Evolutionary conservation across 2,888 invertebrate species (phyloP).

Genomic region (Strigamia transsilvanica): DNA sequence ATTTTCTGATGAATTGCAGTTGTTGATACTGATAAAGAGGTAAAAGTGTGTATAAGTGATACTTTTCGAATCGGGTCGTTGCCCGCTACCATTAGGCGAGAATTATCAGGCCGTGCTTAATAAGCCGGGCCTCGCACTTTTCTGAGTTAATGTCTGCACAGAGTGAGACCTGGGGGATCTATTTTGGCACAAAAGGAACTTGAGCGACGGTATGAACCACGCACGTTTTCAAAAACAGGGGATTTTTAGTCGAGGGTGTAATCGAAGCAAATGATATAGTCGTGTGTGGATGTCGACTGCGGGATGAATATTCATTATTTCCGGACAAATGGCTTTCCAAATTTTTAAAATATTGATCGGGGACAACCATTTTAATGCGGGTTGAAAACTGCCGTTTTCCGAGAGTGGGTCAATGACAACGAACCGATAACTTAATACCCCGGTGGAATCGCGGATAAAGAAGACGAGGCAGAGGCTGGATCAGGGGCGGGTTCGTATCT

Average conservation of each 20-base stretch:
- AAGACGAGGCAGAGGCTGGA: conserved; percentile 30
- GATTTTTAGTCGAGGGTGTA: conserved; percentile 30
- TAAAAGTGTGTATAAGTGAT: conserved; percentile 16
- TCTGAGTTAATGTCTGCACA: conserved; percentile 16
- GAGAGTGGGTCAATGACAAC: conserved; percentile 25
- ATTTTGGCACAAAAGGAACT: conserved; percentile 18
- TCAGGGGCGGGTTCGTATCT: conserved; percentile 10
- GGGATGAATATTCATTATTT: conserved; percentile 51
- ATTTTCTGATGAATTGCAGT: not conserved
- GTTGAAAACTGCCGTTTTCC: not conserved
- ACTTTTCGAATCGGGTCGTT: conserved; percentile 4
- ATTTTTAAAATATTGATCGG: conserved; percentile 52
- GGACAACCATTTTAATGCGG: conserved; percentile 22
- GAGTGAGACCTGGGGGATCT: conserved; percentile 21
- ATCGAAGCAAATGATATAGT: conserved; percentile 30
- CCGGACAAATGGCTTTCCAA: conserved; percentile 50
- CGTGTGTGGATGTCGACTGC: conserved; percentile 18
- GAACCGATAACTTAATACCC: conserved; percentile 21
- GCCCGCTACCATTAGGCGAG: conserved; percentile 22
- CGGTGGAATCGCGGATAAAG: conserved; percentile 16
- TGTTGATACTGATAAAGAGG: conserved; percentile 20
- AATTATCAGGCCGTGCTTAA: conserved; percentile 30
- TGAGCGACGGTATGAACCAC: conserved; percentile 1
- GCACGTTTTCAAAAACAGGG: not conserved
- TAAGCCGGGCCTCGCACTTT: conserved; percentile 30